Evolutionary conservation across 1,140 invertebrate genomes (phyloP), one percentile per base, ranked within the genome.

Genomic region (Dufourea novaeangliae): DNA sequence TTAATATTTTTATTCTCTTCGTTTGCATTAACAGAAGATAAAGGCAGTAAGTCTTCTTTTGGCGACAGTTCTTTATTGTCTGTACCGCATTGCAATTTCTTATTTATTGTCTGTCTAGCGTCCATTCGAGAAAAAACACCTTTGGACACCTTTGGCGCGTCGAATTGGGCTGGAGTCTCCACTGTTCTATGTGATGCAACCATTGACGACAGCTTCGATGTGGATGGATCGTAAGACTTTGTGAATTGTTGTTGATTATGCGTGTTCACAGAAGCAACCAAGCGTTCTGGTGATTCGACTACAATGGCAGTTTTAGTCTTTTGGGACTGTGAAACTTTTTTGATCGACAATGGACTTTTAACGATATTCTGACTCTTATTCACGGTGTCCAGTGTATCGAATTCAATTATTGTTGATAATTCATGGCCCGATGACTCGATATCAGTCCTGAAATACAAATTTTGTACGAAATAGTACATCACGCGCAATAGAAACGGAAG

Each of bases 371-470:
- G 87, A 79, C 87, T 91, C 80, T 85, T 87, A 50, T 84, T 90
- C 7, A 46, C 84, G 7, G 91, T 90, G 50, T 94, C 93, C 6
- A 94, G 94, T 10, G 94, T 94, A 86, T 94, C 94, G 4, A 94
- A 92, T 92, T 95, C 95, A 7, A 94, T 89, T 56, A 95, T 95
- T 8, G 95, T 95, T 12, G 95, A 95, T 22, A 95, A 89, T 86
- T 95, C 95, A 79, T 95, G 95, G 14, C 67, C 85, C 0, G 85
- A 83, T 37, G 86, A 88, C 41, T 73, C 78, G 20, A 87, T 81
- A 57, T 90, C 88, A 11, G 79, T 46, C 34, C 90, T 91, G 44
- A 52, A 82, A 86, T 72, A 61, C 5, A 25, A 75, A 61, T 63
- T 32, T 25, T 10, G 22, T 20, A 32, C 1, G 25, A 29, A 34